These are phyloP conservation scores for Parelbella ahira DNA, from an alignment of 2,888 invertebrate species.

Conservation along the genomic window DNA sequence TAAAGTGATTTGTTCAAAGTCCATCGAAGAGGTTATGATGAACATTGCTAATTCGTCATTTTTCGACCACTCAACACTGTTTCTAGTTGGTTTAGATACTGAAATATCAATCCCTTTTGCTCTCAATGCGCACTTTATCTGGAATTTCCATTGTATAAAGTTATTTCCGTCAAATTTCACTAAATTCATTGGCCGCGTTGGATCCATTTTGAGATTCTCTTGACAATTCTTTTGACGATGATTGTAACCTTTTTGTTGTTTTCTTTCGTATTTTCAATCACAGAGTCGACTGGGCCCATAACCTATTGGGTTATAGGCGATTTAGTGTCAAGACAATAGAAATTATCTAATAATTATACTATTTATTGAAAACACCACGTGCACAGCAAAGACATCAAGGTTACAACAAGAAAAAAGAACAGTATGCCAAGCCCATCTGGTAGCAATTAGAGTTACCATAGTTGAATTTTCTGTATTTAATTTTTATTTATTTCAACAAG, in stretches of 20 bases:
- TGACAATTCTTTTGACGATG: too few relatives aligned
- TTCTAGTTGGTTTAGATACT: slow-evolving; percentile 11
- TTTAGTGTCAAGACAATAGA: too few relatives aligned
- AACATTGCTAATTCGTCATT: slow-evolving; percentile 26
- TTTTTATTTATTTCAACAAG: too few relatives aligned
- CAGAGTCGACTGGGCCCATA: not conserved
- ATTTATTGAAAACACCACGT: too few relatives aligned
- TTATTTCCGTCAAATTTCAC: slow-evolving; percentile 27
- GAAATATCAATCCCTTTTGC: slow-evolving; percentile 32
- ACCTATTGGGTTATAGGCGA: slow-evolving; percentile 1
- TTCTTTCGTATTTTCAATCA: not conserved
- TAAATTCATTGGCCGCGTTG: slow-evolving; percentile 10
- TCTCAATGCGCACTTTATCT: slow-evolving; percentile 31
- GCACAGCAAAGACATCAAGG: too few relatives aligned
- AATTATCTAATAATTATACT: too few relatives aligned
- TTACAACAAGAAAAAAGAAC: too few relatives aligned
- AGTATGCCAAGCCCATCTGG: too few relatives aligned
- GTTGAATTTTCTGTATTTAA: too few relatives aligned
- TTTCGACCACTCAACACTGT: slow-evolving; percentile 24
- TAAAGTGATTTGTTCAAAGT: slow-evolving; percentile 30
- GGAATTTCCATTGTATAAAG: slow-evolving; percentile 34
- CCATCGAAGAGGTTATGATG: slow-evolving; percentile 26
- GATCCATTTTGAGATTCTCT: slow-evolving; percentile 24
- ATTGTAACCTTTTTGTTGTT: too few relatives aligned
- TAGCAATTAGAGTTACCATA: too few relatives aligned